These are phyloP conservation scores for Caerostris darwini DNA, from an alignment of 1,140 invertebrate species.

Conservation along the genomic window DNA sequence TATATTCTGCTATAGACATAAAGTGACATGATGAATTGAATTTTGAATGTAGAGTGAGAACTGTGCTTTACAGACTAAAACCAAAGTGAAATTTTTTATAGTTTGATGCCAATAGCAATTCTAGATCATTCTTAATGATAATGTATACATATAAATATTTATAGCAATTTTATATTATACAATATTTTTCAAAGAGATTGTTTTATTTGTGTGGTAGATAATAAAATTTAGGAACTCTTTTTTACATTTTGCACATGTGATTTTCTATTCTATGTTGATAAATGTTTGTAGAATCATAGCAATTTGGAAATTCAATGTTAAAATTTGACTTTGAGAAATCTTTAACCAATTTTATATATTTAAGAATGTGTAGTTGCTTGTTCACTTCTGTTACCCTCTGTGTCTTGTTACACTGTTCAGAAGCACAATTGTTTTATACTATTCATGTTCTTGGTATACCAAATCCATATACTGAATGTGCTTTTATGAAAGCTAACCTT, in stretches of 20 bases:
- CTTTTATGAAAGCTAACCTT: slow-evolving; percentile 8
- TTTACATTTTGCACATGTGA: slow-evolving; percentile 55
- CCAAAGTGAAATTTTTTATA: slow-evolving; percentile 18
- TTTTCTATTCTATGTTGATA: slow-evolving; percentile 36
- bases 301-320: slow-evolving; percentile 17
- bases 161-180: slow-evolving; percentile 56
- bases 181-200: slow-evolving; percentile 51
- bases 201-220: slow-evolving; percentile 34
- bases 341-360: slow-evolving; percentile 30
- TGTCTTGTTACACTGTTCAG: slow-evolving; percentile 47
- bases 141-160: slow-evolving; percentile 23
- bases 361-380: slow-evolving; percentile 43
- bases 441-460: slow-evolving; percentile 32
- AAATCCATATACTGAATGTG: slow-evolving; percentile 30
- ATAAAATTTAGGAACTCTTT: slow-evolving; percentile 13
- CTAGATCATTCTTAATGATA: background rate
- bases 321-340: slow-evolving; percentile 42
- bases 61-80: background rate
- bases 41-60: background rate
- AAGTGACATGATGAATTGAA: background rate
- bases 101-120: slow-evolving; percentile 20
- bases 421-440: slow-evolving; percentile 37
- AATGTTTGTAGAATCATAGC: slow-evolving; percentile 1
- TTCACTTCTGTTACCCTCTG: slow-evolving; percentile 29
- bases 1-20: background rate